Evolutionary conservation across 2,113 vertebrate genomes (phyloP), one percentile per base, ranked within the genome.

Genomic region (Notechis scutatus): DNA sequence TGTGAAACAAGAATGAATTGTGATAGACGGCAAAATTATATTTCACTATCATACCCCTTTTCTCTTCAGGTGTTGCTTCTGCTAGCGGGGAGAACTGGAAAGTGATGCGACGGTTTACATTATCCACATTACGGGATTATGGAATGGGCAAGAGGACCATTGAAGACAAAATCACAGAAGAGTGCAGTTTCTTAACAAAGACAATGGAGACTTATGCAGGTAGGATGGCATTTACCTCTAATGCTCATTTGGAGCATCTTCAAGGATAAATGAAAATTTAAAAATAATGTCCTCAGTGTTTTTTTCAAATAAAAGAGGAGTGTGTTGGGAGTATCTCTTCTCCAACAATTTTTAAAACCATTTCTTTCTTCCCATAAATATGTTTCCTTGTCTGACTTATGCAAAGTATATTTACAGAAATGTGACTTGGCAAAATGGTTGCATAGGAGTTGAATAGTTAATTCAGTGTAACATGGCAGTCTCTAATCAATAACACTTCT

Each of bases 41-140:
- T 39, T 20, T 74, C n/a, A 34, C 15, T 34, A 34, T 39, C 5
- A 34, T 39, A 81, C 3, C 7, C 7, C 18, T 21, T 81, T 81
- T 26, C 50, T 42, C 47, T 47, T 52, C 3, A 97, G 96, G 96
- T 50, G 57, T 97, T 56, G 2, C 9, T 45, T 95, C 94, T 89
- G 86, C 94, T 92, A 92, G 93, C 29, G 96, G 95, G 23, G 94
- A 97, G 64, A 94, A 52, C n/a, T 97, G 94, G 95, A 96, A 94
- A 95, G 92, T 39, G 54, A 95, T 96, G 95, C 94, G 96, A 88
- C 92, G 95, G 91, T 97, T 96, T 90, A 93, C 93, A n/a, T 23
- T 97, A 88, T 94, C 93, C 10, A 95, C 89, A 1, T 93, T 97
- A 47, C 15, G 54, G 29, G 94, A 97, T 52, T 96, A 96, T 29